A percentile compares a stretch with the other conserved stretches of the same genome.
Conservation (phyloP, 2,113 vertebrate genomes). For the Caranx ignobilis region DNA sequence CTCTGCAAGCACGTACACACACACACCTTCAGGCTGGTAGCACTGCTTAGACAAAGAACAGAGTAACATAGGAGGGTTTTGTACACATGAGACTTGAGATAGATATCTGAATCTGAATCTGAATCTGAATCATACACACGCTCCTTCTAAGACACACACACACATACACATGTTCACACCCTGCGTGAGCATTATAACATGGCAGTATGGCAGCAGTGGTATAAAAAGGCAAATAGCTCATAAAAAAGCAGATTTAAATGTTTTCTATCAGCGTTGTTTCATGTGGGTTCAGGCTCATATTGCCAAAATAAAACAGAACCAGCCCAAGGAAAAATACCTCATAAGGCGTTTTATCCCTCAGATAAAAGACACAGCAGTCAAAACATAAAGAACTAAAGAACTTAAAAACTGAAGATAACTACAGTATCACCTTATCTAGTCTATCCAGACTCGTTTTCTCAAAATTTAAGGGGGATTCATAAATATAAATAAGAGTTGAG, state of each 20-base stretch:
- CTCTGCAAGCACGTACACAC: neutral
- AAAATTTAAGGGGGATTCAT: neutral
- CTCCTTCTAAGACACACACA: slow-evolving; percentile 37
- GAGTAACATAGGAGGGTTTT: slow-evolving; percentile 54
- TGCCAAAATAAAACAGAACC: neutral
- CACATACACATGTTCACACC: slow-evolving; percentile 15
- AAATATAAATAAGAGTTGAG: neutral
- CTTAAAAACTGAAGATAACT: neutral
- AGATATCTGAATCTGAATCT: slow-evolving; percentile 56
- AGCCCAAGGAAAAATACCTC: neutral
- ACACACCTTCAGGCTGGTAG: slow-evolving; percentile 14
- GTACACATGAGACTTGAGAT: slow-evolving; percentile 66
- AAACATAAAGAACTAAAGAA: neutral
- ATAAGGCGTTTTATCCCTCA: neutral
- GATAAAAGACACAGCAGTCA: neutral
- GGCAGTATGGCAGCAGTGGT: neutral
- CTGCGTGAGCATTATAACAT: neutral
- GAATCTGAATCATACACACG: slow-evolving; percentile 49
- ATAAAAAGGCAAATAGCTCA: neutral
- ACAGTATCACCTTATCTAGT: neutral
- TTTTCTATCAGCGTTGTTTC: too few relatives aligned
- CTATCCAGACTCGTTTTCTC: neutral
- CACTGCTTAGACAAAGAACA: slow-evolving; percentile 71
- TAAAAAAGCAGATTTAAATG: neutral
- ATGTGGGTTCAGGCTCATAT: neutral